Percentiles rank a stretch among this genome's conserved stretches.
Conservation (phyloP, 2,888 invertebrate species). For the Netelia inedita region DNA sequence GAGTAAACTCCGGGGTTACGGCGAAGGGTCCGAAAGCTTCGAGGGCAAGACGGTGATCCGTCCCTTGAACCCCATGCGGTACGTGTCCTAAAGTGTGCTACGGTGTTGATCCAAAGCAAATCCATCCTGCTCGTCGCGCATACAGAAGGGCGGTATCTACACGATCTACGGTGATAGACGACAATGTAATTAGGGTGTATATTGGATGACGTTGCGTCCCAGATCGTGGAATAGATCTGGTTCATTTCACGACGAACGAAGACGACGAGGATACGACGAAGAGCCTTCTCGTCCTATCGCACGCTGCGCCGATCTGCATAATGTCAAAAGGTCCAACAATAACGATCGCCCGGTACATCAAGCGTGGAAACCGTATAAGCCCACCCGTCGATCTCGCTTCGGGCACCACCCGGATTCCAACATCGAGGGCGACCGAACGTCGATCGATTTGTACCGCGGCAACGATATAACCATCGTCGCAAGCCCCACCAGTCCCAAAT, state of each 20-base stretch:
- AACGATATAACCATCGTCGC: neutral
- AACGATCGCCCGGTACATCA: constrained; percentile 60
- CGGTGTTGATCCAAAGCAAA: neutral
- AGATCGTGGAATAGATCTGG: neutral
- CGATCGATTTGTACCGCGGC: neutral
- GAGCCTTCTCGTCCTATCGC: constrained; percentile 5
- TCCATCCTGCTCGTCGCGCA: neutral
- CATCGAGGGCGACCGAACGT: neutral
- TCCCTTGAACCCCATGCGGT: neutral
- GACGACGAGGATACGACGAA: constrained; percentile 12
- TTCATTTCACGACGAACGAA: neutral
- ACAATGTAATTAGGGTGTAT: neutral
- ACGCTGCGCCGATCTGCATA: constrained; percentile 69
- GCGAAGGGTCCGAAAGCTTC: neutral
- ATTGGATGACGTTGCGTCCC: neutral
- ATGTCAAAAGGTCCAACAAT: constrained; percentile 76
- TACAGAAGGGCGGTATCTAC: neutral
- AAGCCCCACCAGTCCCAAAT: neutral
- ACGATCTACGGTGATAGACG: neutral
- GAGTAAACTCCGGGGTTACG: neutral
- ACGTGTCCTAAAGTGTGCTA: neutral
- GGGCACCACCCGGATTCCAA: neutral
- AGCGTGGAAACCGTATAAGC: neutral
- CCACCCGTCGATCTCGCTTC: constrained; percentile 9
- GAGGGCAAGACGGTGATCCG: neutral